A percentile compares a stretch with the other conserved stretches of the same genome.
Evolutionary conservation across 2,113 vertebrate species (phyloP).

Genomic region (Azemiops feae): DNA sequence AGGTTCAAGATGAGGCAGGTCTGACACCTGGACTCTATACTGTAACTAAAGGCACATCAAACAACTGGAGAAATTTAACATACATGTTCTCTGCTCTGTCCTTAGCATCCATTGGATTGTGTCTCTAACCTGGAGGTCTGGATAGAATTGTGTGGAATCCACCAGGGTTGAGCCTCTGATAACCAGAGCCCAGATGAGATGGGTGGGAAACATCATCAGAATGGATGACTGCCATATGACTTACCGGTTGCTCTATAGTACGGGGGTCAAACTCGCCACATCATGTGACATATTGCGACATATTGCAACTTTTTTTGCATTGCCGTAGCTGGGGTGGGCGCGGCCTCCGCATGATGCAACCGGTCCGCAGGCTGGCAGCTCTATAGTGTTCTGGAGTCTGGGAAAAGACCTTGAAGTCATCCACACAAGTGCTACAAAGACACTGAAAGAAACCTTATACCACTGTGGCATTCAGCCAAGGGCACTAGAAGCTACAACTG

Average conservation of each 20-base stretch:
- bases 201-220: background rate
- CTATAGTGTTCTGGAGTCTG: background rate
- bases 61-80: background rate
- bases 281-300: too few species aligned
- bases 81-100: background rate
- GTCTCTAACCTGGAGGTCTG: background rate
- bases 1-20: background rate
- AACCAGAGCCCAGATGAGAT: background rate
- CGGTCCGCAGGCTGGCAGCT: background rate
- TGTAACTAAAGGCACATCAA: background rate
- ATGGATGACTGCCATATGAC: background rate
- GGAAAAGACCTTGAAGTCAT: background rate
- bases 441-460: background rate
- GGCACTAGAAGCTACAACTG: background rate
- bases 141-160: background rate
- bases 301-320: too few species aligned
- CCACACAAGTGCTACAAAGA: background rate
- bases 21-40: background rate
- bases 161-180: background rate
- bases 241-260: background rate
- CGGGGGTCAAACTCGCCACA: too few species aligned
- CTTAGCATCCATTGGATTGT: background rate
- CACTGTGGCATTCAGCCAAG: background rate
- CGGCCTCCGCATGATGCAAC: too few species aligned
- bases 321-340: too few species aligned